phyloP scores from a whole-genome alignment of 2,888 invertebrate genomes.

The Perizoma flavofasciatum region DNA sequence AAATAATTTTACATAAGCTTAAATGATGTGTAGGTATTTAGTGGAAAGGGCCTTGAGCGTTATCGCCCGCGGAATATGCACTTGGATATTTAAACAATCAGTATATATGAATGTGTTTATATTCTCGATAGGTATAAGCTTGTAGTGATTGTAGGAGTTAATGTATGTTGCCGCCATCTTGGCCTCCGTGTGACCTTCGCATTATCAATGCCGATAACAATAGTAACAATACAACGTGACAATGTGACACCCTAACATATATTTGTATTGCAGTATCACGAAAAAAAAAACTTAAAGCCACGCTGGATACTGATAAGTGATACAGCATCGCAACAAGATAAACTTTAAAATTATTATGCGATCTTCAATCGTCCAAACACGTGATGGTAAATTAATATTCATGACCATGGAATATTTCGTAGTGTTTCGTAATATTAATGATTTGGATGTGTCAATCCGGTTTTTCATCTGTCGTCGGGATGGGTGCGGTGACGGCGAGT shows the following conservation, averaged over 20 bases:
- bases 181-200: constrained; percentile 70
- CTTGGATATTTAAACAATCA: constrained; percentile 63
- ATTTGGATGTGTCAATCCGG: constrained; percentile 42
- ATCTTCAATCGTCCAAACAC: constrained; percentile 48
- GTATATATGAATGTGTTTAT: constrained; percentile 52
- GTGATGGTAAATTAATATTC: constrained; percentile 33
- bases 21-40: constrained; percentile 46
- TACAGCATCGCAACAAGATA: constrained; percentile 71
- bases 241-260: constrained; percentile 80
- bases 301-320: constrained; percentile 58
- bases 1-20: constrained; percentile 44
- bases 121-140: constrained; percentile 45
- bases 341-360: constrained; percentile 52
- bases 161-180: constrained; percentile 54
- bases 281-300: constrained; percentile 63
- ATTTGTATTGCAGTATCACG: constrained; percentile 79
- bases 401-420: constrained; percentile 36
- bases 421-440: constrained; percentile 30
- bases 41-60: constrained; percentile 64
- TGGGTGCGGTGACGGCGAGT: constrained; percentile 50
- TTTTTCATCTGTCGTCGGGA: constrained; percentile 44
- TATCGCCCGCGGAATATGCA: constrained; percentile 65
- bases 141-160: constrained; percentile 35
- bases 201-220: constrained; percentile 78
- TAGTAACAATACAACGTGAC: constrained; percentile 72